These are phyloP conservation scores for Holacanthella duospinosa DNA, from an alignment of 2,888 invertebrate genomes.

Conservation along the genomic window DNA sequence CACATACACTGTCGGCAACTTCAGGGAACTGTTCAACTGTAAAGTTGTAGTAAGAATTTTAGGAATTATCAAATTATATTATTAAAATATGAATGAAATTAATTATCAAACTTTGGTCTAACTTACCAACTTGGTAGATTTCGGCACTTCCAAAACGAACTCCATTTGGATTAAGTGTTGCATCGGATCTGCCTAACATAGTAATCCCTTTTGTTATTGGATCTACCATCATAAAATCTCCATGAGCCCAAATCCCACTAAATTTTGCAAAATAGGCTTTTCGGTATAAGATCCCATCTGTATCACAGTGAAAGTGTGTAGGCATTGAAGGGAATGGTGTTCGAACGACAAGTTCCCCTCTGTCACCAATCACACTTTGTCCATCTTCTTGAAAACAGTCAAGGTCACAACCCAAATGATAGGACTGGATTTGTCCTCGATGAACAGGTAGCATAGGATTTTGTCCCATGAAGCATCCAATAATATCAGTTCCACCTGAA, in stretches of 20 bases:
- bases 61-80: neutral
- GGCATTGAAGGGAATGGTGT: conserved; percentile 51
- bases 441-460: conserved; percentile 46
- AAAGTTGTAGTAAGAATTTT: too few relatives aligned
- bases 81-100: too few relatives aligned
- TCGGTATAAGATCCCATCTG: conserved; percentile 43
- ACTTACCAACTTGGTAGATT: conserved; percentile 48
- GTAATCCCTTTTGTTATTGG: conserved; percentile 46
- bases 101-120: neutral
- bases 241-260: conserved; percentile 49
- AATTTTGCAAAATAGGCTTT: conserved; percentile 46
- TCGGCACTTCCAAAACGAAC: conserved; percentile 52
- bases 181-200: conserved; percentile 51
- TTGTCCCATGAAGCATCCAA: conserved; percentile 49
- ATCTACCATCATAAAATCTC: conserved; percentile 47
- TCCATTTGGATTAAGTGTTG: conserved; percentile 50
- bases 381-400: conserved; percentile 45
- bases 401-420: conserved; percentile 47
- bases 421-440: conserved; percentile 48
- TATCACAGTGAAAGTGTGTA: conserved; percentile 46
- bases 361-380: conserved; percentile 43
- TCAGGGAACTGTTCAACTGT: conserved; percentile 47
- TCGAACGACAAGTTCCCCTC: conserved; percentile 49
- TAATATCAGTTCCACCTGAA: conserved; percentile 50
- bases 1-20: conserved; percentile 48